These are phyloP conservation scores for Sisor rabdophorus DNA, from an alignment of 2,113 vertebrate genomes.

Conservation along the genomic window DNA sequence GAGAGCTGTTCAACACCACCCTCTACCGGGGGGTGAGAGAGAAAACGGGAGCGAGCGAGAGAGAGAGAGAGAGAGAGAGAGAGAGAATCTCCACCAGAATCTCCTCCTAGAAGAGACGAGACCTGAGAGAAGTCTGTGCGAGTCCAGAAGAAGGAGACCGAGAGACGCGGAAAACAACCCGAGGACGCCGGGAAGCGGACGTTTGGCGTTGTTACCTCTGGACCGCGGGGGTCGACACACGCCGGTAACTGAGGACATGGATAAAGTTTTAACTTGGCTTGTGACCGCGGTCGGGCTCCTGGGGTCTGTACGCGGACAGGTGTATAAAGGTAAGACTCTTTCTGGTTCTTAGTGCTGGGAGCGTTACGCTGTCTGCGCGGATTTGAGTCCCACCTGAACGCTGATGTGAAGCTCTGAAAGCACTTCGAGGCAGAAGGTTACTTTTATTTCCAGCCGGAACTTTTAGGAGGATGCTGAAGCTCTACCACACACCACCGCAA, in stretches of 20 bases:
- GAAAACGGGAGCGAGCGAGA: not conserved
- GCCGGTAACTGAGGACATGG: conserved; percentile 62
- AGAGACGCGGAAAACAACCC: not conserved
- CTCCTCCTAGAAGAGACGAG: conserved; percentile 5
- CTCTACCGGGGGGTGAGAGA: conserved; percentile 14
- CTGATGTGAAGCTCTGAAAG: too few species aligned
- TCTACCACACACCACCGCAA: not conserved
- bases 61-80: not conserved
- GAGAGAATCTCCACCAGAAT: not conserved
- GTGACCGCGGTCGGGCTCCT: conserved; percentile 66
- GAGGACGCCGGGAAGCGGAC: not conserved
- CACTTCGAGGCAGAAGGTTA: not conserved
- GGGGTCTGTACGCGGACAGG: conserved; percentile 67
- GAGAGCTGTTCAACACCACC: not conserved
- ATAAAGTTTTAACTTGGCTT: conserved; percentile 72
- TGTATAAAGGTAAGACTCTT: conserved; percentile 71
- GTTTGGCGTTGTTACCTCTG: conserved; percentile 20
- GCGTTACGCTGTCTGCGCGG: too few species aligned
- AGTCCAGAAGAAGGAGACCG: not conserved
- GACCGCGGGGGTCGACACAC: conserved; percentile 16
- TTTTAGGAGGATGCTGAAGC: not conserved
- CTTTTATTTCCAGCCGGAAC: not conserved
- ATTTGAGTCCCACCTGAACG: too few species aligned
- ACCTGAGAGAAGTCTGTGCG: conserved; percentile 8
- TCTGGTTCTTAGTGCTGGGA: not conserved